Evolutionary conservation across 2,113 vertebrate species (phyloP).

Genomic region (Crypturellus undulatus): DNA sequence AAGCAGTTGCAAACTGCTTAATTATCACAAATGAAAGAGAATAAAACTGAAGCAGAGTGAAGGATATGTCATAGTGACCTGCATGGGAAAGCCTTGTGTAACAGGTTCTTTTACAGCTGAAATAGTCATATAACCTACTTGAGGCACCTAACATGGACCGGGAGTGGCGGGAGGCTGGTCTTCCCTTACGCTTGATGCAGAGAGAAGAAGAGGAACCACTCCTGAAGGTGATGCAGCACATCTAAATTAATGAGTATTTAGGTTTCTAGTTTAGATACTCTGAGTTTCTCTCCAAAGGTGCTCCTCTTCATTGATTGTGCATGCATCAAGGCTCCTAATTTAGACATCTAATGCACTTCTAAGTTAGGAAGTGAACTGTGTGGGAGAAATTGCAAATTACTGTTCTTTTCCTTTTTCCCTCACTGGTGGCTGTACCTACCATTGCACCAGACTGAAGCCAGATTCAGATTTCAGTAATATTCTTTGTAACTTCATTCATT

Average conservation of each 20-base stretch:
- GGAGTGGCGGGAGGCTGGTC: neutral
- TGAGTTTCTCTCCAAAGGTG: neutral
- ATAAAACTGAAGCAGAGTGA: neutral
- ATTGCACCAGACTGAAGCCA: neutral
- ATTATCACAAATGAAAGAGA: neutral
- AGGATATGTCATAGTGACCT: neutral
- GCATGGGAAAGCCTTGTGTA: neutral
- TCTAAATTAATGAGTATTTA: slow-evolving; percentile 27
- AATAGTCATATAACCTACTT: neutral
- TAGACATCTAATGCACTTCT: neutral
- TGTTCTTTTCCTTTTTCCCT: neutral
- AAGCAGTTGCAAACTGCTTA: neutral
- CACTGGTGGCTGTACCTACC: neutral
- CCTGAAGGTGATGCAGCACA: neutral
- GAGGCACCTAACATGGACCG: neutral
- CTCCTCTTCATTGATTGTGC: neutral
- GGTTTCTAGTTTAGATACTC: slow-evolving; percentile 7
- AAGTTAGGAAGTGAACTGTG: slow-evolving; percentile 21
- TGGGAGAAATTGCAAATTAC: neutral
- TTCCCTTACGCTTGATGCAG: neutral
- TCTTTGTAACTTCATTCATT: neutral
- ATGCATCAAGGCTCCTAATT: neutral
- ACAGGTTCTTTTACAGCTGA: rapidly evolving
- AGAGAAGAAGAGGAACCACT: slow-evolving; percentile 8
- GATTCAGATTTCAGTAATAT: neutral